Evolutionary conservation across 2,113 vertebrate genomes (phyloP), one percentile per base, ranked within the genome.

Genomic region (Datnioides undecimradiatus): DNA sequence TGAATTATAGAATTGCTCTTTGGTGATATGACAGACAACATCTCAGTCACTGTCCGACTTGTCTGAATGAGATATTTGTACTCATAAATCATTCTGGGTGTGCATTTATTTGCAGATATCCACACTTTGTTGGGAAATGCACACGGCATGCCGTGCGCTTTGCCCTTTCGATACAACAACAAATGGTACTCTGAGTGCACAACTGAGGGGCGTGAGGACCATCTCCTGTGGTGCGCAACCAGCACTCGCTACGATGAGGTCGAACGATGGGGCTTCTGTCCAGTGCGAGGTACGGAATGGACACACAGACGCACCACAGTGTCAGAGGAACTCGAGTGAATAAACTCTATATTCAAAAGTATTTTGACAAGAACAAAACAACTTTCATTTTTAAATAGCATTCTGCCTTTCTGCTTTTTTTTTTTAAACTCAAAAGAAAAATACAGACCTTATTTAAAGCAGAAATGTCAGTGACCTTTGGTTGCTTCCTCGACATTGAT

Each of bases 261-360:
- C 5, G 94, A 97, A 84, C 95, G 95, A 92, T 99, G 98, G 97
- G 98, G 97, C 3, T 96, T 96, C 91, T 99, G 97, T 80, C 96
- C 97, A 1, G 95, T 91, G 83, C 89, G 95, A 89, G 96, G 98
- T 99, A 95, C n/a, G 83, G 29, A 73, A 51, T 5, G 8, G 16
- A 36, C 34, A 25, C 51, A 19, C 17, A 55, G 16, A 70, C 17
- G 31, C 38, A 6, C 6, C 27, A 11, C 21, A 52, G 63, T 21
- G 38, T 48, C 33, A 66, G 46, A 36, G 10, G 23, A 43, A 40
- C 43, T 17, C 58, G 54, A 14, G 54, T 46, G 13, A 36, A 73
- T 19, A 21, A 1, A 25, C 40, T 25, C 17, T 10, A 31, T 41
- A 29, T 13, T 11, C 34, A 16, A 8, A 45, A 60, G 41, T 66